Evolutionary conservation across 2,113 vertebrate species (phyloP), one percentile per base, ranked within the genome.

Genomic region (Turnix velox): DNA sequence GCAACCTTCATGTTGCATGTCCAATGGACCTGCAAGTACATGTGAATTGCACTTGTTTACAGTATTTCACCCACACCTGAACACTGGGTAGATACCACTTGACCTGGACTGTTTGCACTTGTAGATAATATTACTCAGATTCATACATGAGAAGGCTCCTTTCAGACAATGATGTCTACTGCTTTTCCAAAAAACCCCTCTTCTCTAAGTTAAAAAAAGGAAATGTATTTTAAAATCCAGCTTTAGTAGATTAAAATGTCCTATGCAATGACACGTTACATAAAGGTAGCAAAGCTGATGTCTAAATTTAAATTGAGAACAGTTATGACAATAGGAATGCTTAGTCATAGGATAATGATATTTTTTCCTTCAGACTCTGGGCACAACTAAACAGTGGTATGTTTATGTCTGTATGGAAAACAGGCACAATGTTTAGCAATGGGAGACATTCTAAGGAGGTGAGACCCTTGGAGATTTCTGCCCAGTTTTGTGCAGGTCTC

Each of bases 291-390:
- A 90, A 93, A 95, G 96, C 49, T 63, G 58, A 85, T 87, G 59
- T 87, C 18, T 45, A 49, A 75, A 84, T 40, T 87, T 63, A 76
- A 95, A 81, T 66, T 94, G 92, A 87, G 81, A 96, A 91, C 87
- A 94, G 76, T 39, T 33, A 93, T 90, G 92, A 95, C 67, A 96
- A 88, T 40, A 65, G 61, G 77, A 74, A 84, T 80, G 46, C 83
- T 95, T 91, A 88, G 83, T 90, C 90, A 88, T 91, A 83, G 89
- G 59, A 94, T 84, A 85, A 83, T 46, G 66, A 52, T 80, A 95
- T 92, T 89, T 95, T 94, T 75, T 94, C 91, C 92, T 95, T 92
- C 79, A 92, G 77, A 85, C 37, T 91, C 88, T 88, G 69, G 69
- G 65, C 67, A 95, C 39, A 73, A 54, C 28, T 73, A 51, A 92